These are phyloP conservation scores for Dendroctonus valens DNA, from an alignment of 1,140 invertebrate genomes.

Conservation along the genomic window DNA sequence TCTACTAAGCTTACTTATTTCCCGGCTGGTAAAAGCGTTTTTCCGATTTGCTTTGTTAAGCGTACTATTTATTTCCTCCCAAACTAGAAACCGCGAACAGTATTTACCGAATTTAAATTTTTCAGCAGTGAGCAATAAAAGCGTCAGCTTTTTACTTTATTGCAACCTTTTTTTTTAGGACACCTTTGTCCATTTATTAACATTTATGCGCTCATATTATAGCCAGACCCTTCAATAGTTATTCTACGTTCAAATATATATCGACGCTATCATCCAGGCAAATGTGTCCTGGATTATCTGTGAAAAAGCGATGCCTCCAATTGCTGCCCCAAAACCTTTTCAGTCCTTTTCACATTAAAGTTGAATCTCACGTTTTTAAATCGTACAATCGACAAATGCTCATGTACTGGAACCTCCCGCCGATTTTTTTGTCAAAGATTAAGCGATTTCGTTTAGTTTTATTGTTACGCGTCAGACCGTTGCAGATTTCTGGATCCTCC, in stretches of 20 bases:
- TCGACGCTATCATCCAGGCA: too few relatives aligned
- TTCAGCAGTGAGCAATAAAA: not conserved
- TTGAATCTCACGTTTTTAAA: too few relatives aligned
- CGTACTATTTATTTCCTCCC: constrained; percentile 15
- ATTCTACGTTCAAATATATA: too few relatives aligned
- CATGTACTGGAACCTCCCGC: not conserved
- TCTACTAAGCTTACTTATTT: constrained; percentile 25
- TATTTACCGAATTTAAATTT: constrained; percentile 22
- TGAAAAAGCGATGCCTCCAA: too few relatives aligned
- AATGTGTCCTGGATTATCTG: too few relatives aligned
- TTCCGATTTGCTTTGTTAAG: constrained; percentile 25
- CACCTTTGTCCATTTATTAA: too few relatives aligned
- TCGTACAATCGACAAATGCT: too few relatives aligned
- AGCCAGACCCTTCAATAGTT: too few relatives aligned
- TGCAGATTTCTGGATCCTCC: not conserved
- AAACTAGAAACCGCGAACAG: not conserved
- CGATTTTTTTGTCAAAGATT: constrained; percentile 2
- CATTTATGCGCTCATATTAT: too few relatives aligned
- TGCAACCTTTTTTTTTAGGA: not conserved
- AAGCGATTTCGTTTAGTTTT: not conserved
- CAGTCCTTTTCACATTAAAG: too few relatives aligned
- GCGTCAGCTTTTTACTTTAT: not conserved
- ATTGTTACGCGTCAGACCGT: not conserved
- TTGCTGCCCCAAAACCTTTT: too few relatives aligned
- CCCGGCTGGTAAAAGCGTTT: constrained; percentile 12